A percentile compares a stretch with the other conserved stretches of the same genome.
Conservation (phyloP, 2,113 vertebrate species). For the Cromileptes altivelis region DNA sequence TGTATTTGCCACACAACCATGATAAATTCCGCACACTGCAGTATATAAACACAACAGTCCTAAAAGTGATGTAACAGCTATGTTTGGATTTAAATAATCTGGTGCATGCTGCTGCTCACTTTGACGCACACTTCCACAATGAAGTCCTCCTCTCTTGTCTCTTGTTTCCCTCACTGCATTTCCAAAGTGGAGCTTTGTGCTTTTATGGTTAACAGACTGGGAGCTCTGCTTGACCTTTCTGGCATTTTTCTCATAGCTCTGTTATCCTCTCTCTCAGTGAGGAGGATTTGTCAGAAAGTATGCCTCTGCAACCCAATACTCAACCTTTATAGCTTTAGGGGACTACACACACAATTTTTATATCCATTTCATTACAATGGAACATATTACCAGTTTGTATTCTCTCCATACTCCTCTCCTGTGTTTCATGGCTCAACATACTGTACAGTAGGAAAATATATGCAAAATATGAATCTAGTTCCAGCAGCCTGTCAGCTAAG, state of each 20-base stretch:
- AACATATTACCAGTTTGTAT: background rate
- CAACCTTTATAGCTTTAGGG: conserved; percentile 11
- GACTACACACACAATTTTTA: background rate
- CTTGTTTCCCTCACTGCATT: conserved; percentile 11
- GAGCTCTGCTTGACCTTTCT: conserved; percentile 42
- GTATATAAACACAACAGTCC: conserved; percentile 38
- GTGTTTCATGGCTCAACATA: background rate
- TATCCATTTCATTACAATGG: background rate
- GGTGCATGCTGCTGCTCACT: conserved; percentile 9
- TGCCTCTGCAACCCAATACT: conserved; percentile 5
- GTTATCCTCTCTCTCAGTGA: conserved; percentile 47
- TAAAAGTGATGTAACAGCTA: conserved; percentile 6
- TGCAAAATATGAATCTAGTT: background rate
- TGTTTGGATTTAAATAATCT: conserved; percentile 23
- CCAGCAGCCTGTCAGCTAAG: background rate
- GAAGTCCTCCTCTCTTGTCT: background rate
- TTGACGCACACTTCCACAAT: conserved; percentile 9
- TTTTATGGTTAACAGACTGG: conserved; percentile 59
- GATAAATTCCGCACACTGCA: conserved; percentile 57
- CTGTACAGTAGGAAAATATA: background rate
- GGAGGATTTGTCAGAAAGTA: conserved; percentile 22
- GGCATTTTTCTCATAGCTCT: conserved; percentile 62
- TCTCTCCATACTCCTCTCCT: background rate
- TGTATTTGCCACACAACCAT: background rate
- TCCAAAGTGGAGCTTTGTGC: conserved; percentile 52